Evolutionary conservation across 1,140 invertebrate genomes (phyloP).

Genomic region (Antheraea mylitta): DNA sequence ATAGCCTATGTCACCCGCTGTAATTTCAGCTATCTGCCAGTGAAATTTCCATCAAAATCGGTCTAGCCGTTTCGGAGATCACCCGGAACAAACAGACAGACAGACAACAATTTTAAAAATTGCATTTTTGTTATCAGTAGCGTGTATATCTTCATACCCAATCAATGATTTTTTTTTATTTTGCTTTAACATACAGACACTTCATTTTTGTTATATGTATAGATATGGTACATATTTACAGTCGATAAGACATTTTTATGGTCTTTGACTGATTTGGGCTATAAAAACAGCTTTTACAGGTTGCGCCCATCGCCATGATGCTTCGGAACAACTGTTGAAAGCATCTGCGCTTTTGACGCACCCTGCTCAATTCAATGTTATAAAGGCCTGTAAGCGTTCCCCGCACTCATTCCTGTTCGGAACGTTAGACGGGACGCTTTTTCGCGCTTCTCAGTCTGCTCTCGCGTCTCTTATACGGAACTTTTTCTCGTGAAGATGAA

Average conservation of each 20-base stretch:
- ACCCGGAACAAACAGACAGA: too few relatives aligned
- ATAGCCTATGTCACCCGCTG: too few relatives aligned
- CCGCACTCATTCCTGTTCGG: constrained; percentile 42
- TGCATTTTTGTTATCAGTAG: too few relatives aligned
- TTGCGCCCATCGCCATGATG: constrained; percentile 25
- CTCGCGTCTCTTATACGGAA: constrained; percentile 18
- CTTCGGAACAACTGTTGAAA: constrained; percentile 64
- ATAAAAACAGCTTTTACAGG: constrained; percentile 21
- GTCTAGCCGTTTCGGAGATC: too few relatives aligned
- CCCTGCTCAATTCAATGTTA: constrained; percentile 26
- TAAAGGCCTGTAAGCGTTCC: constrained; percentile 22
- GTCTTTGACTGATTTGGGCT: background rate
- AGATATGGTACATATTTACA: too few relatives aligned
- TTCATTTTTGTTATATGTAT: too few relatives aligned
- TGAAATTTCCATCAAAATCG: too few relatives aligned
- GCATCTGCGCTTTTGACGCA: constrained; percentile 52
- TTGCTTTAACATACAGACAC: too few relatives aligned
- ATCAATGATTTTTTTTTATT: too few relatives aligned
- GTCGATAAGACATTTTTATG: background rate
- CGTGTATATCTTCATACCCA: too few relatives aligned
- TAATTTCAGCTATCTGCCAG: too few relatives aligned
- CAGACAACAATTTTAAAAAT: too few relatives aligned
- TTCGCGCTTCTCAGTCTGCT: constrained; percentile 15
- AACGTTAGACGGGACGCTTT: constrained; percentile 26
- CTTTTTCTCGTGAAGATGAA: constrained; percentile 45